A percentile compares a stretch with the other conserved stretches of the same genome.
phyloP scores from a whole-genome alignment of 2,888 invertebrate genomes.

The Philaethria dido region DNA sequence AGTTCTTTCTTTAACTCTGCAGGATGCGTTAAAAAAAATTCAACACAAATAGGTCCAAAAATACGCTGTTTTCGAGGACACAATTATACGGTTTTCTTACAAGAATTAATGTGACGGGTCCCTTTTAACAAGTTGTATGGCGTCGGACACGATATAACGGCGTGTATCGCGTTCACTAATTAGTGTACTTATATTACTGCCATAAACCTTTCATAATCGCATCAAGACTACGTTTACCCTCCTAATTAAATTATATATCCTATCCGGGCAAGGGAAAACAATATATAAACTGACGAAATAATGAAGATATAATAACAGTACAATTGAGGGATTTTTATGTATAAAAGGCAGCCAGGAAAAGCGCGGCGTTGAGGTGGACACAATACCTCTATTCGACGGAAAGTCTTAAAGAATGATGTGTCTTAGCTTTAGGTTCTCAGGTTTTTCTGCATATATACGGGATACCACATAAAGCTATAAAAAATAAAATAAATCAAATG shows the following conservation, averaged over 20 bases:
- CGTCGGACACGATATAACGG: slow-evolving; percentile 58
- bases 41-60: not conserved
- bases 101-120: slow-evolving; percentile 61
- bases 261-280: not conserved
- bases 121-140: slow-evolving; percentile 62
- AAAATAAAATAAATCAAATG: too few species aligned
- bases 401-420: too few species aligned
- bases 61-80: slow-evolving; percentile 48
- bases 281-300: too few species aligned
- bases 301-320: too few species aligned
- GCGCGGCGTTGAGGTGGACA: too few species aligned
- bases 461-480: too few species aligned
- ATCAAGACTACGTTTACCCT: slow-evolving; percentile 22
- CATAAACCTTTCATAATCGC: slow-evolving; percentile 36
- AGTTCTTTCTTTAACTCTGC: not conserved
- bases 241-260: slow-evolving; percentile 16
- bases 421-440: too few species aligned
- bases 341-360: too few species aligned
- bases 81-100: slow-evolving; percentile 54
- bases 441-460: too few species aligned
- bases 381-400: too few species aligned
- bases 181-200: slow-evolving; percentile 36
- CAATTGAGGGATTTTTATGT: too few species aligned
- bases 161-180: slow-evolving; percentile 44
- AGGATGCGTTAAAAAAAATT: too few species aligned